phyloP scores from a whole-genome alignment of 1,140 invertebrate species.

The Drosophila leontia region DNA sequence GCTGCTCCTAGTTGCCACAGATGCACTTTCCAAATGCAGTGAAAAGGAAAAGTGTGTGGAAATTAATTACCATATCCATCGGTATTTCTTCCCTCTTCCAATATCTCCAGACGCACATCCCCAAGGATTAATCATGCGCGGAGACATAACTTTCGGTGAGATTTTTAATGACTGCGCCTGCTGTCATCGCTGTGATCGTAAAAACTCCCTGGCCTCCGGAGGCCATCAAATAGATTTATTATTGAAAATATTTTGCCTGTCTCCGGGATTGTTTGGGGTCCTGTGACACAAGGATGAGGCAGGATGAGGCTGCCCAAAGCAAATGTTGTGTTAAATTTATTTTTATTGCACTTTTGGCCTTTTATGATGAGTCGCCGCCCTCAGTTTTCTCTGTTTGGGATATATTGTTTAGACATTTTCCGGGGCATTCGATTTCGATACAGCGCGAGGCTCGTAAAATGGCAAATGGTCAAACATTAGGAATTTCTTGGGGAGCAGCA shows the following conservation, averaged over 20 bases:
- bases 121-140: constrained; percentile 72
- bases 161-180: constrained; percentile 76
- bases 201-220: constrained; percentile 42
- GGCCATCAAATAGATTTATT: constrained; percentile 83
- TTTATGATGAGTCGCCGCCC: constrained; percentile 73
- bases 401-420: constrained; percentile 62
- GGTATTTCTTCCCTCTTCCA: constrained; percentile 6
- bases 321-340: constrained; percentile 82
- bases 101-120: constrained; percentile 15
- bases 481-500: constrained; percentile 24
- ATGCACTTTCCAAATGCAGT: constrained; percentile 20
- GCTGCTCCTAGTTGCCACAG: constrained; percentile 24
- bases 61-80: constrained; percentile 67
- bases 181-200: constrained; percentile 73
- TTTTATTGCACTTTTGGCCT: constrained; percentile 70
- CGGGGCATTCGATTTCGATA: constrained; percentile 63
- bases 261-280: constrained; percentile 66
- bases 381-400: constrained; percentile 5
- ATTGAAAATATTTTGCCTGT: constrained; percentile 80
- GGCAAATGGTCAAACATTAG: constrained; percentile 62
- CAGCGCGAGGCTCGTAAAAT: constrained; percentile 61
- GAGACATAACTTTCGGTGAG: constrained; percentile 64
- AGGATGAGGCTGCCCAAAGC: constrained; percentile 35
- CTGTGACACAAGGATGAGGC: constrained; percentile 41
- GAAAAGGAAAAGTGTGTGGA: constrained; percentile 49